Evolutionary conservation across 2,113 vertebrate species (phyloP).

Genomic region (Psittacula cyanocephala): DNA sequence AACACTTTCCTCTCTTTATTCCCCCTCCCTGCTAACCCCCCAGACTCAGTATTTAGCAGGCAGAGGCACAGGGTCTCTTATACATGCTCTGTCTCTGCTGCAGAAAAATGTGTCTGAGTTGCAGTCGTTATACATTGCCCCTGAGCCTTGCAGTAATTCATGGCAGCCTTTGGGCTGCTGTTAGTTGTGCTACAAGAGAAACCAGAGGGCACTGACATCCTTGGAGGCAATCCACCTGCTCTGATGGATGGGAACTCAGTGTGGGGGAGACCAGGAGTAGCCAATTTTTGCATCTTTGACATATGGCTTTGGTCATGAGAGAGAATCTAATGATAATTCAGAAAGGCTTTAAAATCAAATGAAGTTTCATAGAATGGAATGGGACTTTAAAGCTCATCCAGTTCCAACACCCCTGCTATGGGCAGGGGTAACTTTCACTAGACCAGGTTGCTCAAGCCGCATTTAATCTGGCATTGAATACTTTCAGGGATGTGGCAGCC

Average conservation of each 20-base stretch:
- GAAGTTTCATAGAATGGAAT: not conserved
- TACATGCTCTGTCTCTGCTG: not conserved
- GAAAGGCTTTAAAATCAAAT: not conserved
- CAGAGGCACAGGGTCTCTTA: fast-evolving
- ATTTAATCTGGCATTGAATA: not conserved
- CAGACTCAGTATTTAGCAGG: not conserved
- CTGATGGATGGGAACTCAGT: not conserved
- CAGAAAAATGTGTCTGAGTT: not conserved
- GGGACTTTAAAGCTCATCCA: not conserved
- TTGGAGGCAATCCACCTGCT: not conserved
- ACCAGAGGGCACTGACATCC: not conserved
- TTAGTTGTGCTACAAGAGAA: not conserved
- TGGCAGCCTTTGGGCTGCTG: not conserved
- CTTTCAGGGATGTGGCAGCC: not conserved
- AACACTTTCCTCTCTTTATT: not conserved
- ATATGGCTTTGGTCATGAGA: not conserved
- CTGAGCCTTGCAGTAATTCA: not conserved
- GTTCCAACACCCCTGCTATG: not conserved
- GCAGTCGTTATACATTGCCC: not conserved
- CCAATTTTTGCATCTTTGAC: not conserved
- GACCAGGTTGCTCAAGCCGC: not conserved
- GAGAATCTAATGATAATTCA: not conserved
- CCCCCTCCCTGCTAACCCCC: not conserved
- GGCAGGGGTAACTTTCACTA: not conserved
- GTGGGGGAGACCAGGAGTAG: not conserved